Evolutionary conservation across 2,113 vertebrate genomes (phyloP), one percentile per base, ranked within the genome.

Genomic region (Triplophysa rosa): DNA sequence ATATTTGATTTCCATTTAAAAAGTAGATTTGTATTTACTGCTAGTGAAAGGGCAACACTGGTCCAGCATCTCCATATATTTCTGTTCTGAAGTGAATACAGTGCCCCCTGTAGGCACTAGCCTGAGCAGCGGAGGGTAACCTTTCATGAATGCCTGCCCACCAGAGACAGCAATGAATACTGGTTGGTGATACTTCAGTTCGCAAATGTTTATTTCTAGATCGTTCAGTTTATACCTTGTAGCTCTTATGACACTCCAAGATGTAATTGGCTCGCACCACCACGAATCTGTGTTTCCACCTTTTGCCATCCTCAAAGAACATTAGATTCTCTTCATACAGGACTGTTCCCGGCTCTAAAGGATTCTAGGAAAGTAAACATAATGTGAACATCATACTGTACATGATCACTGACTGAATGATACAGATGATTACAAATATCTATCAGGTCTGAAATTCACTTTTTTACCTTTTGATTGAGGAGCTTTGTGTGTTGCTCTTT

Each of bases 261-360:
- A 90, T 87, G 86, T 95, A 95, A 87, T 94, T 94, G 1, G 92
- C 94, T 86, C 92, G 94, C 77, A 97, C 85, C 77, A 97, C 95
- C 0, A 96, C 7, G 0, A 94, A 96, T 87, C 94, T 86, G 47
- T 96, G 94, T 84, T 90, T 94, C 96, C 96, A 98, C 85, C 96
- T 98, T 90, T 92, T 94, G 88, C 89, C 81, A 5, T 96, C 95
- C 47, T 95, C 94, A 0, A 90, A 92, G 61, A 90, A 94, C 17
- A 90, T 78, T n/a, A 96, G 58, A 14, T 87, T 89, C 54, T 93
- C 94, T 71, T 96, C 93, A 0, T 95, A 96, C 16, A 98, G 76
- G 23, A 95, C 84, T 0, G 83, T 89, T 2, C 72, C 91, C 0
- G 84, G 80, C 70, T 92, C 87, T 42, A 80, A 54, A 0, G 85